Evolutionary conservation across 2,797 vertebrate genomes (phyloP).

Genomic region (Pseudochromis fuscus): DNA sequence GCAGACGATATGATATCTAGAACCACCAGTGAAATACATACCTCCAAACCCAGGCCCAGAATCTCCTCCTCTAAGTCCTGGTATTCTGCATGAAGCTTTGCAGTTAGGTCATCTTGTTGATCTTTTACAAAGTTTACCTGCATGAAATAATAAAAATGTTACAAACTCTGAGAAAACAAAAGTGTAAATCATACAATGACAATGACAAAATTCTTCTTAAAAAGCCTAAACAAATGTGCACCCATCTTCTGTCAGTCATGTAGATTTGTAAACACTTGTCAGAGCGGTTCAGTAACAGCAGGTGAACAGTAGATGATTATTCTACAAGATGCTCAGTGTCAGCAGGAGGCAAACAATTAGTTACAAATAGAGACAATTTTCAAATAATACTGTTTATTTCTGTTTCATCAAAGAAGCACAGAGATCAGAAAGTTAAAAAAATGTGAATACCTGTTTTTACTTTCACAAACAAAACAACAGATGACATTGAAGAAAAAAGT

Average conservation of each 20-base stretch:
- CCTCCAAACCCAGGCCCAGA: constrained; percentile 71
- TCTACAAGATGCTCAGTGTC: constrained; percentile 13
- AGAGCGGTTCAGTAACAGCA: constrained; percentile 31
- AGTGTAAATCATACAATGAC: not conserved
- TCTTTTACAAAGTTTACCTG: constrained; percentile 90
- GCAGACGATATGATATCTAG: not conserved
- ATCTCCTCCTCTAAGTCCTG: constrained; percentile 84
- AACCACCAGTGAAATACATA: constrained; percentile 40
- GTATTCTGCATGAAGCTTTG: constrained; percentile 84
- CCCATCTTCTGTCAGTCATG: constrained; percentile 8
- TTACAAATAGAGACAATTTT: constrained; percentile 26
- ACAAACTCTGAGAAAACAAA: constrained; percentile 18
- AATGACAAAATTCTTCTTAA: constrained; percentile 8
- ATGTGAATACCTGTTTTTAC: not conserved
- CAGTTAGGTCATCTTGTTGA: constrained; percentile 83
- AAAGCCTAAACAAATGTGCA: constrained; percentile 8
- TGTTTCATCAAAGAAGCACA: constrained; percentile 2
- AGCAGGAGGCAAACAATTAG: constrained; percentile 16
- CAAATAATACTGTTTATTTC: constrained; percentile 11
- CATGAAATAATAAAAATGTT: constrained; percentile 11
- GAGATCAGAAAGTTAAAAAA: not conserved
- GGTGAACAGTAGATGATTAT: constrained; percentile 38
- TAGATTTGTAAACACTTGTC: constrained; percentile 25
- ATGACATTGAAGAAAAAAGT: not conserved
- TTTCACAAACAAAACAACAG: not conserved